Evolutionary conservation across 2,888 invertebrate species (phyloP).

Genomic region (Candidula unifasciata): DNA sequence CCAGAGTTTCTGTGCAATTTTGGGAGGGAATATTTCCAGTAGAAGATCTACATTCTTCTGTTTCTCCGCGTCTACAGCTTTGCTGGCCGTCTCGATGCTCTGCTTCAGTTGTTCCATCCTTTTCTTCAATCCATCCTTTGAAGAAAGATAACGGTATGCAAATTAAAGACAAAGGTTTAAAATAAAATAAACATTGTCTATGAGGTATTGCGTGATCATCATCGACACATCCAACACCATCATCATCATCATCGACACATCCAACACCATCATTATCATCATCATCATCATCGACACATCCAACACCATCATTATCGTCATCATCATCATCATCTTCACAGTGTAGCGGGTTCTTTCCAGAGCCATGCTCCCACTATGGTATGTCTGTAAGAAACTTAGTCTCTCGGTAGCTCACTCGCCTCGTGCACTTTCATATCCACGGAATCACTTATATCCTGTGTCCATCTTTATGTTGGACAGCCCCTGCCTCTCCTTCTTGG

Average conservation of each 20-base stretch:
- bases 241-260: too few species aligned
- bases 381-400: too few species aligned
- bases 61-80: conserved; percentile 93
- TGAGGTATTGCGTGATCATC: neutral
- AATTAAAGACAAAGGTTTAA: neutral
- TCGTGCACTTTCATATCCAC: too few species aligned
- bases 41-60: conserved; percentile 96
- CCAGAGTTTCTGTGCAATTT: conserved; percentile 95
- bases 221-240: too few species aligned
- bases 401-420: too few species aligned
- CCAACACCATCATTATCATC: neutral
- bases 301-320: neutral
- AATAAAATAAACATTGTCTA: neutral
- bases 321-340: too few species aligned
- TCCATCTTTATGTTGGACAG: too few species aligned
- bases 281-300: neutral
- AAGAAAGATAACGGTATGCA: neutral
- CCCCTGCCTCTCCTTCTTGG: too few species aligned
- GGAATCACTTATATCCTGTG: too few species aligned
- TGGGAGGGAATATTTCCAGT: conserved; percentile 95
- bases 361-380: too few species aligned
- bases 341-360: too few species aligned
- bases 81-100: conserved; percentile 94
- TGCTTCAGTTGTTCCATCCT: conserved; percentile 94
- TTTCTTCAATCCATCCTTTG: conserved; percentile 82